Evolutionary conservation across 2,797 vertebrate genomes (phyloP), one percentile per base, ranked within the genome.

Genomic region (Sarcophilus harrisii): DNA sequence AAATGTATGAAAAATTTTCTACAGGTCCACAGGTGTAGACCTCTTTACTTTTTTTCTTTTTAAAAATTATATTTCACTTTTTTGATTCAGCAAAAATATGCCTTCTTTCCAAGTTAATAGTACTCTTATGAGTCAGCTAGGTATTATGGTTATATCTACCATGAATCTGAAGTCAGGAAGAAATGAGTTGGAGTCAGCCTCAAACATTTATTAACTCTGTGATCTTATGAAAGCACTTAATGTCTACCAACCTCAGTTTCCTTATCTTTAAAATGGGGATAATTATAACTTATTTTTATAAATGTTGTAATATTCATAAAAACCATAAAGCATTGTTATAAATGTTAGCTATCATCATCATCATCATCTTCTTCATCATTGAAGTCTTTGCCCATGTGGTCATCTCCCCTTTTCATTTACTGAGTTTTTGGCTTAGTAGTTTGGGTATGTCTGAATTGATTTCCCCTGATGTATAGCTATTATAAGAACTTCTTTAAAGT

Each of bases 401-500:
- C 10, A 27, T 87, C 66, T 81, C 21, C n/a, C 21, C 2, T 66
- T 55, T 66, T 66, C 62, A 12, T 66, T 66, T 66, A n/a, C 62
- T 59, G 58, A 59, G 24, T 91, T 95, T 94, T 93, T 57, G 81
- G 62, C 18, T 18, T 90, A 30, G 13, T 91, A 45, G 60, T 90
- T 24, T 62, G 32, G 9, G 11, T 96, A 24, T 96, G 90, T 28
- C 90, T 57, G 12, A 87, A 94, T 93, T 57, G 66, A 49, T 66
- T 62, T 92, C 62, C 55, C 16, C 45, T 95, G 91, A 13, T 58
- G 93, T 93, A 24, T 93, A 0, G 93, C 90, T 18, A 90, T 93
- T 57, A 38, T 3, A 49, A 38, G 81, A 4, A 18, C 28, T 52
- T 89, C 57, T 95, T 96, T 94, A 60, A 93, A 28, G 73, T 96